phyloP scores from a whole-genome alignment of 2,113 vertebrate genomes.

The Micronycteris hirsuta region DNA sequence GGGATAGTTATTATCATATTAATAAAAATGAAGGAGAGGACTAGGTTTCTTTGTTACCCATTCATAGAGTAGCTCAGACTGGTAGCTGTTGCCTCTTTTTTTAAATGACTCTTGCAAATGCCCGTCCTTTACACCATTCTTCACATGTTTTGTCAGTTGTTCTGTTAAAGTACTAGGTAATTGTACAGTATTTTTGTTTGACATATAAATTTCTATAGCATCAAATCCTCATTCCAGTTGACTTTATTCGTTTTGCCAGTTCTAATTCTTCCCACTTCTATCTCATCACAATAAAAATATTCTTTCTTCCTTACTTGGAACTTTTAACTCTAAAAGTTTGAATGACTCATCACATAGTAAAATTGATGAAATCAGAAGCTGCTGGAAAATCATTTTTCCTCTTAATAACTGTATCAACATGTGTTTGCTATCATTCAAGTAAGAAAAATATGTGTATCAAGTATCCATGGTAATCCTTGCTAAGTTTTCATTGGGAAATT shows the following conservation, averaged over 20 bases:
- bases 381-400: conserved; percentile 51
- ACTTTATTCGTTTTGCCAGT: neutral
- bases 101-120: neutral
- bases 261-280: neutral
- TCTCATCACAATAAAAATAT: neutral
- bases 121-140: neutral
- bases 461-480: neutral
- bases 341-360: conserved; percentile 48
- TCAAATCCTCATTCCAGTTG: neutral
- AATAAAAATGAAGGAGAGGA: neutral
- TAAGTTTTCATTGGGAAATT: conserved; percentile 15
- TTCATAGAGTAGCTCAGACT: neutral
- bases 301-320: neutral
- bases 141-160: neutral
- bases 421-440: conserved; percentile 60
- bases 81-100: neutral
- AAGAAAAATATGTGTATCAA: conserved; percentile 42
- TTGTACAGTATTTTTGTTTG: neutral
- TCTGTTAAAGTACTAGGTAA: neutral
- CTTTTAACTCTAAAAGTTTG: conserved; percentile 29
- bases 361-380: conserved; percentile 63
- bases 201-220: neutral
- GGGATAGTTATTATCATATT: neutral
- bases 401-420: conserved; percentile 63
- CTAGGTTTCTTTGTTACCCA: neutral